These are phyloP conservation scores for Esox niger DNA, from an alignment of 2,113 vertebrate genomes.

Conservation along the genomic window DNA sequence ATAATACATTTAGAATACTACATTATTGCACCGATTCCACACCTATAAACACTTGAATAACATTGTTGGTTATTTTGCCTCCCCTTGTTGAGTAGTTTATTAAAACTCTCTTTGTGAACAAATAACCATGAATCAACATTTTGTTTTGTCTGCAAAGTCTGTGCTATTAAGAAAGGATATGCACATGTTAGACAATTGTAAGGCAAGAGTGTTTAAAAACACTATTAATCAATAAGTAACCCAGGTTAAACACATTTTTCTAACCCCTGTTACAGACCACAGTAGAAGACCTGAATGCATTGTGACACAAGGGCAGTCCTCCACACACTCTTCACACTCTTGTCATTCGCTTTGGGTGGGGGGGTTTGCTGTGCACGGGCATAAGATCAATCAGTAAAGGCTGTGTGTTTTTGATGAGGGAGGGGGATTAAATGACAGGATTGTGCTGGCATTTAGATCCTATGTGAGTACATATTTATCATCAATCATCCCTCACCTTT, in stretches of 20 bases:
- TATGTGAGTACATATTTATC: slow-evolving; percentile 62
- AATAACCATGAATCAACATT: too few relatives aligned
- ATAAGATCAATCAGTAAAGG: slow-evolving; percentile 20
- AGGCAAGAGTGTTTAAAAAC: not conserved
- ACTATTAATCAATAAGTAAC: slow-evolving; percentile 22
- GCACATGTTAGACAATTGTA: too few relatives aligned
- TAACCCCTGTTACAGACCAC: slow-evolving; percentile 8
- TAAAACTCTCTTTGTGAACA: too few relatives aligned
- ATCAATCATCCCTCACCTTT: slow-evolving; percentile 67
- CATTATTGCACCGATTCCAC: too few relatives aligned
- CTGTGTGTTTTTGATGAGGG: too few relatives aligned
- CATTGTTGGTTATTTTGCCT: too few relatives aligned
- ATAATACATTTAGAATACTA: too few relatives aligned
- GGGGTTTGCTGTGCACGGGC: slow-evolving; percentile 14
- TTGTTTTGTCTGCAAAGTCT: too few relatives aligned
- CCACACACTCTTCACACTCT: slow-evolving; percentile 26
- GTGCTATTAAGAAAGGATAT: too few relatives aligned
- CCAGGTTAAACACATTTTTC: slow-evolving; percentile 8
- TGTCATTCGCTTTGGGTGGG: slow-evolving; percentile 14
- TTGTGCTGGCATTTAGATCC: slow-evolving; percentile 62
- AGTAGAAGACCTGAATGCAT: not conserved
- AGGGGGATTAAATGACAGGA: slow-evolving; percentile 36
- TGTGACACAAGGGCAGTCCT: slow-evolving; percentile 30
- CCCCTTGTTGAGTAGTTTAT: too few relatives aligned
- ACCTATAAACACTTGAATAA: too few relatives aligned